Conservation (phyloP, 2,888 invertebrate species). For the Choristoneura rosaceana region DNA sequence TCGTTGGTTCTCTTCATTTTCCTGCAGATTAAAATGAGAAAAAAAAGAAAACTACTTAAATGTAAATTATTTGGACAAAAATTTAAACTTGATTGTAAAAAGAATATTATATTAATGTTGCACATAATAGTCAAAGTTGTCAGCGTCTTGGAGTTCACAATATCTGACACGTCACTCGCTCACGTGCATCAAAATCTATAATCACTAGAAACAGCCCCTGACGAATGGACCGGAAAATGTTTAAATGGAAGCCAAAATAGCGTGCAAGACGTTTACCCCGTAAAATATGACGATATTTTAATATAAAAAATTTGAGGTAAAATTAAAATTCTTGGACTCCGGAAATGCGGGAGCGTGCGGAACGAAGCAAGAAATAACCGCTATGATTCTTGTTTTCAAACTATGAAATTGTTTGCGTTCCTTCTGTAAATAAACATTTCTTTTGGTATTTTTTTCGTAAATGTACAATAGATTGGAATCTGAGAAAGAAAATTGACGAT, state of each 20-base stretch:
- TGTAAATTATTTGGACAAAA: background rate
- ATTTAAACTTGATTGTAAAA: background rate
- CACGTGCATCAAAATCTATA: constrained; percentile 70
- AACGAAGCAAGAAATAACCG: constrained; percentile 65
- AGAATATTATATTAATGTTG: background rate
- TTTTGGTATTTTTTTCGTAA: constrained; percentile 2
- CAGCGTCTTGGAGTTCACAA: background rate
- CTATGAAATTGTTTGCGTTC: constrained; percentile 64
- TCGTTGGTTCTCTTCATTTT: no score
- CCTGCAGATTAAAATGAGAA: no score
- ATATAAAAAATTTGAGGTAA: constrained; percentile 62
- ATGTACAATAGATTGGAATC: background rate
- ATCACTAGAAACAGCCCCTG: constrained; percentile 76
- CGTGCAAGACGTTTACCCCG: constrained; percentile 68
- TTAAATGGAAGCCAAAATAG: constrained; percentile 82
- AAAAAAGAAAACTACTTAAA: no score
- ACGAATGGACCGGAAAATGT: constrained; percentile 84
- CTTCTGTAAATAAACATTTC: constrained; percentile 43
- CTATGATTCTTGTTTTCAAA: constrained; percentile 59
- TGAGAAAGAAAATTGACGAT: background rate
- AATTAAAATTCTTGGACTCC: constrained; percentile 74
- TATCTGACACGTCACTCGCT: constrained; percentile 44
- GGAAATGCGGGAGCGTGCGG: constrained; percentile 72
- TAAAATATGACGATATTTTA: constrained; percentile 79
- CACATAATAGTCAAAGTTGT: background rate